Percentiles rank a stretch among this genome's conserved stretches.
Evolutionary conservation across 2,888 invertebrate genomes (phyloP).

Genomic region (Thereva unica): DNA sequence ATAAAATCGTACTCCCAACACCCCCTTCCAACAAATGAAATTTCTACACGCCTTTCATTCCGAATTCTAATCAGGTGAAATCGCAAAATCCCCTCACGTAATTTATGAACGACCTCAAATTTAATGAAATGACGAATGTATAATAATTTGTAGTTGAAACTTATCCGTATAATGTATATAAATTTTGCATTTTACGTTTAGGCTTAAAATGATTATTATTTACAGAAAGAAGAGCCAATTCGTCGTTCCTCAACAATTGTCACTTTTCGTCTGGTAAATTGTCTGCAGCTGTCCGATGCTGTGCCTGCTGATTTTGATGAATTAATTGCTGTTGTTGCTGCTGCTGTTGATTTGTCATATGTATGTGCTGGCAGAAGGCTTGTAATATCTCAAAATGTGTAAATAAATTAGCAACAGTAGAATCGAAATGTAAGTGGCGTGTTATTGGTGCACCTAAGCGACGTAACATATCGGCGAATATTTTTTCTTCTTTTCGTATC

Average conservation of each 20-base stretch:
- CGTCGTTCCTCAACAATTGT: constrained; percentile 48
- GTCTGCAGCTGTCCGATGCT: constrained; percentile 45
- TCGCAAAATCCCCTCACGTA: too few species aligned
- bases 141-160: constrained; percentile 6
- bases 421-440: constrained; percentile 66
- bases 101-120: constrained; percentile 17
- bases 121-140: constrained; percentile 22
- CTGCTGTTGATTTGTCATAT: constrained; percentile 52
- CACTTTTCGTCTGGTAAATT: constrained; percentile 55
- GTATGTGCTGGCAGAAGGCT: constrained; percentile 62
- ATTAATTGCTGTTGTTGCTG: constrained; percentile 45
- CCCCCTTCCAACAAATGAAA: too few species aligned
- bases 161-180: constrained; percentile 58
- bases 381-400: constrained; percentile 79
- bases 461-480: constrained; percentile 70
- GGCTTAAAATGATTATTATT: constrained; percentile 47
- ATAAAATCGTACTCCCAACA: too few species aligned
- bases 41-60: too few species aligned
- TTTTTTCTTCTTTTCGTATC: constrained; percentile 81
- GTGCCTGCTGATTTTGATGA: constrained; percentile 46
- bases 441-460: constrained; percentile 69
- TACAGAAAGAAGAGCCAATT: constrained; percentile 47
- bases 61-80: too few species aligned
- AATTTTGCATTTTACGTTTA: constrained; percentile 57
- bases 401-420: constrained; percentile 63